Conservation (phyloP, 2,113 vertebrate species). For the Elgaria multicarinata region DNA sequence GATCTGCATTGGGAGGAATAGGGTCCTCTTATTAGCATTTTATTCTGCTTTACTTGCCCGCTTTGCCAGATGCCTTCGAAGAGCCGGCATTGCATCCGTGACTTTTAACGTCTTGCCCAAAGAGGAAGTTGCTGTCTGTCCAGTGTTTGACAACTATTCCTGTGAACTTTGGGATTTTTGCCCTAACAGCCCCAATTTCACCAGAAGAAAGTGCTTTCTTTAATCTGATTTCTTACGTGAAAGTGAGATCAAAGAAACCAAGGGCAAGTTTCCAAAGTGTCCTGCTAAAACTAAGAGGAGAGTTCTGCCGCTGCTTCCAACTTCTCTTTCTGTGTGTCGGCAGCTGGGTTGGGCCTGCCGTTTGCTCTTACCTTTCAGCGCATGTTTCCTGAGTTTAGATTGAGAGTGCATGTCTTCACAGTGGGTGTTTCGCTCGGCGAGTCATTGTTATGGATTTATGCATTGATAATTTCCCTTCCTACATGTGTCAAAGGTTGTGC, state of each 20-base stretch:
- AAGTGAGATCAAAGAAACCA: neutral
- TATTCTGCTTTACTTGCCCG: neutral
- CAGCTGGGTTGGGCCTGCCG: conserved; percentile 45
- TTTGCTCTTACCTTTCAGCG: conserved; percentile 47
- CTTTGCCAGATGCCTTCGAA: conserved; percentile 27
- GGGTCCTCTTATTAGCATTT: neutral
- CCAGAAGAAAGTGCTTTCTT: neutral
- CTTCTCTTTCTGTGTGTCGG: conserved; percentile 26
- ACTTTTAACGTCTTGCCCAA: neutral
- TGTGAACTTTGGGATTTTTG: conserved; percentile 1
- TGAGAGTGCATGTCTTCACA: conserved; percentile 55
- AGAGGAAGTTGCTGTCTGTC: neutral
- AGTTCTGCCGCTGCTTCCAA: neutral
- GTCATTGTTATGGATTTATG: conserved; percentile 22
- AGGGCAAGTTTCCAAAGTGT: conserved; percentile 52
- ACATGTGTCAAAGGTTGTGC: conserved; percentile 30
- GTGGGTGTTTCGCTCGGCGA: conserved; percentile 27
- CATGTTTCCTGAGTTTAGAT: conserved; percentile 25
- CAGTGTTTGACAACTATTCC: neutral
- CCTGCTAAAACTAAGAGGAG: conserved; percentile 60
- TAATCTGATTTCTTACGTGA: conserved; percentile 9
- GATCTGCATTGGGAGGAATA: neutral
- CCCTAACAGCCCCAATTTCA: neutral
- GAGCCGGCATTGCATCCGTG: conserved; percentile 6
- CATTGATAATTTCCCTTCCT: conserved; percentile 43